Evolutionary conservation across 1,140 invertebrate genomes (phyloP), one percentile per base, ranked within the genome.

Genomic region (Telenomus remus): DNA sequence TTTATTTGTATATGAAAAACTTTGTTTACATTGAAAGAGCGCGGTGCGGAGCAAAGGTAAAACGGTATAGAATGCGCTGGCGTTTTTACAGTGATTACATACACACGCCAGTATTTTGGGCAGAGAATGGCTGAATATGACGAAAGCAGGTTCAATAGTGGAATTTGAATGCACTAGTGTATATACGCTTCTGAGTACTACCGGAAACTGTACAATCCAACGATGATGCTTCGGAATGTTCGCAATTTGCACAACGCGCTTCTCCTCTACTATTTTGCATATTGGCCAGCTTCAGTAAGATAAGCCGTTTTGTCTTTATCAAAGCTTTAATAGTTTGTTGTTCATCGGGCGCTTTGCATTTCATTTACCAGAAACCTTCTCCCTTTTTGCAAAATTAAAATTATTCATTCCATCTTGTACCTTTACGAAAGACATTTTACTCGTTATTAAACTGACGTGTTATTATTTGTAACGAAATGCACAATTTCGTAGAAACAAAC

Each of bases 141-240:
- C 69, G 69, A 69, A 77, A 56, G 33, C 56, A 61, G 50, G 63
- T 72, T 77, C 75, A 77, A 77, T 77, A 64, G 56, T 57, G 73
- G 72, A 76, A 79, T 79, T 79, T 79, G 77, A 79, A 79, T 79
- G 72, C 59, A 56, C 46, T 6, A 9, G 9, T 19, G 16, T 59
- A 27, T 79, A 66, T 76, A 63, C 50, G 64, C n/a, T 46, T 47
- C 57, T 69, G 68, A 79, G 73, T 57, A 70, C 34, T 48, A 71
- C 71, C 68, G 82, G 80, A 84, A 86, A 83, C 81, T 82, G 79
- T 78, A 77, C 80, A 82, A 85, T 84, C 72, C 80, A 66, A 71
- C 76, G 79, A 85, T 85, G 84, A 86, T 86, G 80, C 81, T 84
- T 81, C 63, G 84, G 83, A 86, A 84, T 84, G 78, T 71, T 75